These are phyloP conservation scores for Trogon surrucura DNA, from an alignment of 2,113 vertebrate species.

Conservation along the genomic window DNA sequence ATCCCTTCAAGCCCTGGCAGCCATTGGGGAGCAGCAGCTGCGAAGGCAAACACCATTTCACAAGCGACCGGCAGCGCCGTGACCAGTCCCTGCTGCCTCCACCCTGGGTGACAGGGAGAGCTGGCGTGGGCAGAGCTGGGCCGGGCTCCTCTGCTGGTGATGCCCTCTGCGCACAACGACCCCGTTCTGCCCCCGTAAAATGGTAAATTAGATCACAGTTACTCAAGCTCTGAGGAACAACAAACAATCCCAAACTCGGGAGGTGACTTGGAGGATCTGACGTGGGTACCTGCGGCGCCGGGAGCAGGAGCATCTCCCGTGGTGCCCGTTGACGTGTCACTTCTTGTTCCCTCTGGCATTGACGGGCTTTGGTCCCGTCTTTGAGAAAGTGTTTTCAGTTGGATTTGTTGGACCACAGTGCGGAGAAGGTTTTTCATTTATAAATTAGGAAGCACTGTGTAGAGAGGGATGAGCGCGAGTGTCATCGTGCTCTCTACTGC, in stretches of 20 bases:
- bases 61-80: neutral
- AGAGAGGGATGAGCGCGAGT: neutral
- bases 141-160: neutral
- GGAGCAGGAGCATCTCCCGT: neutral
- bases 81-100: neutral
- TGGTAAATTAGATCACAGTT: rapidly evolving
- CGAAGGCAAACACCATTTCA: neutral
- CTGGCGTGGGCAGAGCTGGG: neutral
- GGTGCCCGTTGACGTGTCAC: rapidly evolving
- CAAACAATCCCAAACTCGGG: neutral
- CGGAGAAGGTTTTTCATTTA: neutral
- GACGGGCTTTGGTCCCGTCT: neutral
- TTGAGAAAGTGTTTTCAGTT: rapidly evolving
- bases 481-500: neutral
- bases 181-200: neutral
- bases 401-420: neutral
- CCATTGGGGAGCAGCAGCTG: neutral
- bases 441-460: rapidly evolving
- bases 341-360: neutral
- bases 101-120: neutral
- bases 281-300: rapidly evolving
- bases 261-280: neutral
- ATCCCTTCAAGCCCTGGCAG: no score
- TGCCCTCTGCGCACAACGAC: neutral
- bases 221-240: rapidly evolving